Evolutionary conservation across 2,888 invertebrate species (phyloP), one percentile per base, ranked within the genome.

Genomic region (Phasia obesa): DNA sequence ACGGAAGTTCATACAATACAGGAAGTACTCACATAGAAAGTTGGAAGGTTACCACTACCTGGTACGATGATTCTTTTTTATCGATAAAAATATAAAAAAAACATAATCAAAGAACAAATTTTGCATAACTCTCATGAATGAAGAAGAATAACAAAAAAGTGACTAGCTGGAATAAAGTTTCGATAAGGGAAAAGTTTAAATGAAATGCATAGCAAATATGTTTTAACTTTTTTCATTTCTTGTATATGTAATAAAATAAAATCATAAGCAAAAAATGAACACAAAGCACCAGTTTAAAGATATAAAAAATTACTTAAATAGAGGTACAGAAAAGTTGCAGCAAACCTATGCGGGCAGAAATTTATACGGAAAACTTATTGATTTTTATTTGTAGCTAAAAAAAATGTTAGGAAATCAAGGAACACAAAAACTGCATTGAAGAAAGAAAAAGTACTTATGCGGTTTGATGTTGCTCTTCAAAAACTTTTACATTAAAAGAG

Each of bases 1-100:
- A 60, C 75, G 79, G 79, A 83, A 76, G 75, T 73, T 65, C 67
- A 57, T 60, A 49, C 49, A 49, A 49, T 65, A 75, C 75, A 79
- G 79, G 71, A 83, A 80, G 38, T 31, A 51, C 49, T 74, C 59
- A 42, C 15, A 57, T 23, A 60, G 13, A 77, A 60, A 70, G 64
- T 71, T 60, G 67, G 75, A 83, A 83, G 79, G 75, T 79, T 79
- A 51, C 60, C 21, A 49, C 49, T 38, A 69, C 23, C 27, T 44
- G 62, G 53, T 75, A 75, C 44, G 15, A 35, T 70, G 25, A 60
- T 53, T 53, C 2, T 53, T 53, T 57, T 44, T 47, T 62, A 69
- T 77, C 51, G 51, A 5, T 47, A 11, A 9, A 62, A 47, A 38
- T 60, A 55, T 15, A 7, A 69, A 59, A 70, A 62, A 59, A 60